Conservation (phyloP, 2,113 vertebrate species). For the Setophaga coronata region DNA sequence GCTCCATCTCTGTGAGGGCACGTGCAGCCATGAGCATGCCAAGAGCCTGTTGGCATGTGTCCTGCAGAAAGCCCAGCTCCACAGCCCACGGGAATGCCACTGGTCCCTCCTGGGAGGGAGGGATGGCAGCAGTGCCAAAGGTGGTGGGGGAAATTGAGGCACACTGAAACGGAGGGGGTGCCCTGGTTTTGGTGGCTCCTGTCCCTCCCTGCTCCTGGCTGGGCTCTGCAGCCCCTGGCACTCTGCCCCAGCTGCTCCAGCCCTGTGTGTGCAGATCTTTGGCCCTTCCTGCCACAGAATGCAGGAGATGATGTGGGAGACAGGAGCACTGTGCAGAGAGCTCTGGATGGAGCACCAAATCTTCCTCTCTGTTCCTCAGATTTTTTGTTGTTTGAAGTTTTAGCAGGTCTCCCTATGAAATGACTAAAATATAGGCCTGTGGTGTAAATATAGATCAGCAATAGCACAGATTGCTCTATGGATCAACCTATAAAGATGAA, state of each 20-base stretch:
- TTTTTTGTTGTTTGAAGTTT: neutral
- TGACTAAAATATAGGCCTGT: neutral
- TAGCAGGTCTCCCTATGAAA: slow-evolving; percentile 9
- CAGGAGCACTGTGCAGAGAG: neutral
- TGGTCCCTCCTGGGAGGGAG: neutral
- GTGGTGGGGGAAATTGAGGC: neutral
- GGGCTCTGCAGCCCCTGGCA: neutral
- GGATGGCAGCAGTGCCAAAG: neutral
- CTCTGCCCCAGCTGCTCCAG: neutral
- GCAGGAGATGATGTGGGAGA: neutral
- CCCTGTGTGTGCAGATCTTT: neutral
- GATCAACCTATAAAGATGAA: slow-evolving; percentile 18
- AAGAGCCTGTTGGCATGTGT: neutral
- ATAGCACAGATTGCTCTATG: neutral
- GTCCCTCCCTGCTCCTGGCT: neutral
- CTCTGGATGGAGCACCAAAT: neutral
- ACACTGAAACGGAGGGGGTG: neutral
- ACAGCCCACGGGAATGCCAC: neutral
- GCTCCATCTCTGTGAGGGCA: neutral
- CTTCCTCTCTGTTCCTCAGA: neutral
- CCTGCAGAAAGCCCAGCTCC: neutral
- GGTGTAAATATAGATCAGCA: slow-evolving; percentile 57
- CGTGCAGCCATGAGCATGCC: neutral
- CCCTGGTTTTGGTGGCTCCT: neutral
- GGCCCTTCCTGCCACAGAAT: neutral